Base-by-base conservation (phyloP, 2,113 vertebrate species). In the Dermatemys mawii region DNA sequence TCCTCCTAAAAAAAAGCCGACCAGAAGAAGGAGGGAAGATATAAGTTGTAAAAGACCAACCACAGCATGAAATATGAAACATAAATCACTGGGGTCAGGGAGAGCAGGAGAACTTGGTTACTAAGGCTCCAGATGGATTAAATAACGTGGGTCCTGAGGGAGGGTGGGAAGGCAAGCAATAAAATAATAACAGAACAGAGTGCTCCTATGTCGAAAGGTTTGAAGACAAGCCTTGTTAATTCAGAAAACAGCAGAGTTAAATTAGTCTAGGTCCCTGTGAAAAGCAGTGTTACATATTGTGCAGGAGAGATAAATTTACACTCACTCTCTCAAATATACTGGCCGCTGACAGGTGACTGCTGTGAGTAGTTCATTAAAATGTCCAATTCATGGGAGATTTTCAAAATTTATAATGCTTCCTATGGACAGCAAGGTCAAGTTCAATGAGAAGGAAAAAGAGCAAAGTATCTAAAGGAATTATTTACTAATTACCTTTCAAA, bases 331-430 rank as follows among this genome's bases (percentile, higher is more conserved):
- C 92, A 29, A 84, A 88, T 92, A 97, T 93, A 90, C 97, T 78
- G 90, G 90, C 93, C 94, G 95, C 92, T 97, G 98, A 98, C 97
- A 97, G 97, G 94, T 95, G 95, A 97, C 98, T 92, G 97, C 98
- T 98, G 98, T 96, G 98, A 91, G 70, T 87, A 95, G 96, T 97
- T 98, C 98, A 98, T 98, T 98, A 98, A 98, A 98, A 97, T 95
- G 98, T 98, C 98, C 97, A 95, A 82, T 97, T 97, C 96, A 93
- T 89, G 95, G 97, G 98, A 98, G 96, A 98, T 94, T 96, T 97
- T 95, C 97, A 97, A 98, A 98, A 98, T 98, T 98, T 98, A 98
- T 98, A 97, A 97, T 75, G 76, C 95, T 97, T 98, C 97, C 98
- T 97, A 90, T 92, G 94, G 97, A 97, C 93, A 96, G 93, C 49